Evolutionary conservation across 2,797 vertebrate species (phyloP).

Genomic region (Fringilla coelebs): DNA sequence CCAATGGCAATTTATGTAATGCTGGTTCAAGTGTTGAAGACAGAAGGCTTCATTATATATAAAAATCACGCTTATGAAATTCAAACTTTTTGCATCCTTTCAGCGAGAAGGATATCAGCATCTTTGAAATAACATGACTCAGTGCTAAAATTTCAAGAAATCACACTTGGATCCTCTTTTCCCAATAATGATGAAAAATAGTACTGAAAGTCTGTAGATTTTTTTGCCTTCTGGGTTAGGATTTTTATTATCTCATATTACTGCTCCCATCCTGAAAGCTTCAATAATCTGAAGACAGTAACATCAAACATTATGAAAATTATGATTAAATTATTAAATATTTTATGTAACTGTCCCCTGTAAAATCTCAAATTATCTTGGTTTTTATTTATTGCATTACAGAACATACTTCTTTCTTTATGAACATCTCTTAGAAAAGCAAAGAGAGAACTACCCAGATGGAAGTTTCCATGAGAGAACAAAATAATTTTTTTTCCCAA

Average conservation of each 20-base stretch:
- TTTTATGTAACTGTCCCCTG: not conserved
- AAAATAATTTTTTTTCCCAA: not conserved
- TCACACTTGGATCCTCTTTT: not conserved
- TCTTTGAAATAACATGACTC: not conserved
- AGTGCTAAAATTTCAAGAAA: not conserved
- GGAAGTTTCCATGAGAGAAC: not conserved
- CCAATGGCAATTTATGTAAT: not conserved
- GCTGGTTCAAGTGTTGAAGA: not conserved
- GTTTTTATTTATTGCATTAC: not conserved
- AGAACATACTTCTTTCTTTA: not conserved
- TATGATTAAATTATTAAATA: not conserved
- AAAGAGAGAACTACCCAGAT: not conserved
- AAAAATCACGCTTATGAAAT: not conserved
- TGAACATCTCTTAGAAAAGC: not conserved
- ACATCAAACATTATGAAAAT: not conserved
- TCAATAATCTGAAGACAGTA: not conserved
- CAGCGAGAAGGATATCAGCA: not conserved
- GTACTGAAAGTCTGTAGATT: not conserved
- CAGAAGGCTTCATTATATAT: not conserved
- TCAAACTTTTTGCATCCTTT: not conserved
- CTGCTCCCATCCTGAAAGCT: not conserved
- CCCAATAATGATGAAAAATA: not conserved
- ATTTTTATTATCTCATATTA: not conserved
- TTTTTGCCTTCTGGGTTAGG: not conserved
- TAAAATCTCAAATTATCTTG: not conserved